Conservation (phyloP, 2,113 vertebrate species). For the Crotalus horridus region DNA sequence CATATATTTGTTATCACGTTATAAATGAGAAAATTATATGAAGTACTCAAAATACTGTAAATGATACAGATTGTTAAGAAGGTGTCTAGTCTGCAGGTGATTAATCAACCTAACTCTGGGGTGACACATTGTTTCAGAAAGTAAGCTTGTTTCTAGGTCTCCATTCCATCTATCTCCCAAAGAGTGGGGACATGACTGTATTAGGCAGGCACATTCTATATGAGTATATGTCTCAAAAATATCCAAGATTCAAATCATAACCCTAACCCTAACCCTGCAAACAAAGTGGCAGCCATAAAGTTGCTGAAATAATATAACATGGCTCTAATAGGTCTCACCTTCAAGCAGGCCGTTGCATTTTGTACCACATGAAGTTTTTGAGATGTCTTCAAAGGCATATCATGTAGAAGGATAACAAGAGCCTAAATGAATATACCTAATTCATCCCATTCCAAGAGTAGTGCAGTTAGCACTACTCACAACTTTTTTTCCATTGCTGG, state of each 20-base stretch:
- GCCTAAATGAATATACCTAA: neutral
- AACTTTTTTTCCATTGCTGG: neutral
- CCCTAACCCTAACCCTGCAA: neutral
- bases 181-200: neutral
- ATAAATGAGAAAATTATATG: no score
- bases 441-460: neutral
- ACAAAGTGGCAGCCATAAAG: neutral
- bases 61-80: no score
- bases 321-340: neutral
- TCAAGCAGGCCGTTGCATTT: neutral
- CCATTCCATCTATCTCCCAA: neutral
- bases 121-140: no score
- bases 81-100: no score
- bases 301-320: neutral
- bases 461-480: neutral
- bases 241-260: neutral
- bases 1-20: no score
- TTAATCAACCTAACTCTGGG: no score
- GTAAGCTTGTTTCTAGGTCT: neutral
- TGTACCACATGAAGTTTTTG: neutral
- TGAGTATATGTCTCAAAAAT: neutral
- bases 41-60: no score
- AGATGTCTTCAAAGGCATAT: neutral
- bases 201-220: neutral
- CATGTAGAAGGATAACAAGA: neutral